Evolutionary conservation across 2,888 invertebrate genomes (phyloP).

Genomic region (Microdon myrmicae): DNA sequence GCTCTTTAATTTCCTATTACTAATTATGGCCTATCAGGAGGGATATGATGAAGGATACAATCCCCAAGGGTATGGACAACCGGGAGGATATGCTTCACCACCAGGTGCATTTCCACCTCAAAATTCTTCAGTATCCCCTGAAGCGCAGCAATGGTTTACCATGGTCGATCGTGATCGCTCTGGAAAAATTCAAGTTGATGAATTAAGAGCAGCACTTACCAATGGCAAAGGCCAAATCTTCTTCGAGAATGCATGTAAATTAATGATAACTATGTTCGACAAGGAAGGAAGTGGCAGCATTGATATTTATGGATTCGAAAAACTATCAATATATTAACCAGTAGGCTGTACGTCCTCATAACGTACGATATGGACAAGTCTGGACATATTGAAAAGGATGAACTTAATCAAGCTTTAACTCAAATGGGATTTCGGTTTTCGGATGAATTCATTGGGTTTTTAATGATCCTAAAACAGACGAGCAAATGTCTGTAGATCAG

Average conservation of each 20-base stretch:
- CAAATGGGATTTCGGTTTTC: slow-evolving; percentile 91
- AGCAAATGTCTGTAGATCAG: slow-evolving; percentile 81
- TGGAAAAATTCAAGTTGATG: slow-evolving; percentile 80
- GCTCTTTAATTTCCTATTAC: too few species aligned
- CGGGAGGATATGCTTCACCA: slow-evolving; percentile 61
- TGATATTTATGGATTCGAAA: slow-evolving; percentile 84
- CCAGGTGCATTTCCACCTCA: slow-evolving; percentile 66
- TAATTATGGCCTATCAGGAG: too few species aligned
- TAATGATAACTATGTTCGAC: slow-evolving; percentile 93
- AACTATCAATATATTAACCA: slow-evolving; percentile 88
- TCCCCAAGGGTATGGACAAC: slow-evolving; percentile 55
- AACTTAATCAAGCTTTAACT: slow-evolving; percentile 80
- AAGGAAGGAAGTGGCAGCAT: slow-evolving; percentile 85
- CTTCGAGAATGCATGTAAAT: slow-evolving; percentile 82
- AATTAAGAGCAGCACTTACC: slow-evolving; percentile 82
- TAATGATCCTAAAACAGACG: slow-evolving; percentile 72
- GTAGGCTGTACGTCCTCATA: slow-evolving; percentile 86
- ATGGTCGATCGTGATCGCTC: slow-evolving; percentile 86
- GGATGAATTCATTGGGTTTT: slow-evolving; percentile 79
- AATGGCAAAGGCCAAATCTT: slow-evolving; percentile 82
- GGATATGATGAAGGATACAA: slow-evolving; percentile 58
- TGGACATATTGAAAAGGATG: slow-evolving; percentile 83
- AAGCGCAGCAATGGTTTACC: slow-evolving; percentile 85
- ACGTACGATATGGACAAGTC: slow-evolving; percentile 87
- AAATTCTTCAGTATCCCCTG: slow-evolving; percentile 73